Base-by-base conservation (phyloP, 2,113 vertebrate genomes). In the Pseudorectes ferrugineus region DNA sequence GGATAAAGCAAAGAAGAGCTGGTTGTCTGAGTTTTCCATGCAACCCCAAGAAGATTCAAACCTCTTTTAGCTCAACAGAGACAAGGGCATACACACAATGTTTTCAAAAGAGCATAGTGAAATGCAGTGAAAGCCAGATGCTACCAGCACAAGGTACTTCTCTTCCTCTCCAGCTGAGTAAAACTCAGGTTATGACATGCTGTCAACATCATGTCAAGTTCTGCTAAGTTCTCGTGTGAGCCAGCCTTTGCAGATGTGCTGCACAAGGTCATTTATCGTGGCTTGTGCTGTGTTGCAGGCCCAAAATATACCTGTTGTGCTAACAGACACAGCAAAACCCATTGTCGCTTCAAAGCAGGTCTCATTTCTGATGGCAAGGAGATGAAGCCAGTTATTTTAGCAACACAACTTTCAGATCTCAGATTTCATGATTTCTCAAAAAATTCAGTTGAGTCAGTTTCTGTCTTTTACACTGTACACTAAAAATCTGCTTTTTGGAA, bases 251-350 rank as follows among this genome's bases (percentile, higher is more conserved):
- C n/a, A 88, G 42, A 35, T 0, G 0, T 35, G 48, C 11, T 35
- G 17, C 28, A 67, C 22, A 51, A 72, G 22, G 46, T n/a, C 22
- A 17, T 79, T 85, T 82, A 20, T 21, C 0, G 0, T 17, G 6
- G 2, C n/a, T 61, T 42, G 22, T 63, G 14, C 12, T 55, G 14
- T 71, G 29, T 25, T 43, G 17, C 19, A 48, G 24, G 7, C 7
- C 45, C 28, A 14, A 79, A 76, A 72, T 22, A 18, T 5, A 26
- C 9, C 58, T 57, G 14, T 5, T 72, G 16, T 79, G 7, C 3
- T 6, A 68, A 54, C 9, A 93, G 48, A 46, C 7, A 19, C 4
- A 85, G 26, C 18, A 71, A 66, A 92, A 43, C 3, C 4, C n/a
- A 25, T 4, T 51, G 19, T 7, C 31, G 9, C 52, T 72, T 31